Base-by-base conservation (phyloP, 2,113 vertebrate genomes). In the Gallinago jamesoni region DNA sequence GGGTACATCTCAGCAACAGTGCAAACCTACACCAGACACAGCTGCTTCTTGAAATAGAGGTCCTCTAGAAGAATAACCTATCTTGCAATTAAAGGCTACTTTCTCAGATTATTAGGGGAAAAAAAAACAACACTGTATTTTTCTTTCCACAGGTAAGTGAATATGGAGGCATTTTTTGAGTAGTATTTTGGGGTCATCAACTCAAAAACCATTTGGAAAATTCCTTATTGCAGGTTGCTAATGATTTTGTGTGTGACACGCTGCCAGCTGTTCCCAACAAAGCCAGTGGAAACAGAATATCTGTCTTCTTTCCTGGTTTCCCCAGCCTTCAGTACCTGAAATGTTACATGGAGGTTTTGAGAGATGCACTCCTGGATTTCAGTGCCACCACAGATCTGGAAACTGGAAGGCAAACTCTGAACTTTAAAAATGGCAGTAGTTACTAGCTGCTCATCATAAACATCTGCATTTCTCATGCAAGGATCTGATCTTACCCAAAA, bases 291-390 rank as follows among this genome's bases (percentile, higher is more conserved):
- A 92, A 78, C 2, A 35, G 37, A 88, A 15, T 23, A 18, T 37
- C 8, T 33, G 7, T 8, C 33, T 9, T 53, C 8, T 84, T 14
- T 52, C 27, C 55, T 78, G 19, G 7, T 56, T 56, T 86, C 17
- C 39, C 3, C 59, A 86, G 11, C 6, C 45, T 92, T 43, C 45
- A 41, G 18, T 10, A 59, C 55, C 83, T 35, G 33, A 64, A 67
- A 55, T 0, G 0, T 10, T 25, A 14, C 31, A 2, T 7, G 39
- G 39, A 45, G 21, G 12, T 60, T 79, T 79, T 60, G 53, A 57
- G 53, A 73, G 64, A 31, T 17, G 4, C 0, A 1, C 22, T 31
- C 12, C 21, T 74, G 55, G 35, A 62, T 69, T 81, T 81, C 47
- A 12, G 60, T 16, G 48, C 24, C 57, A 72, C 22, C 59, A 47